Conservation (phyloP, 2,888 invertebrate species). For the Nineta flava region DNA sequence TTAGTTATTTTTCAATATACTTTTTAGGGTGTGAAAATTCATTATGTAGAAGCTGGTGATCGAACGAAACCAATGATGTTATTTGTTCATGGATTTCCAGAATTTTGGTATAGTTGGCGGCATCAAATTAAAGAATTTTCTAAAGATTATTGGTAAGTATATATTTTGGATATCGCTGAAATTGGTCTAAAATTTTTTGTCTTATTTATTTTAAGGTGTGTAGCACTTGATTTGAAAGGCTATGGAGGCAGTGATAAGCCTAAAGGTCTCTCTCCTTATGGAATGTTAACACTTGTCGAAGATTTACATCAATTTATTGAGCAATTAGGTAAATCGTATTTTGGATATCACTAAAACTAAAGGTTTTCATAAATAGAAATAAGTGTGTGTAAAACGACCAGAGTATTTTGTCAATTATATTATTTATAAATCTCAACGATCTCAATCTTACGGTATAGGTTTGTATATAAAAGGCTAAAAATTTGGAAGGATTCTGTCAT, state of each 20-base stretch:
- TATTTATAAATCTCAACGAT: too few species aligned
- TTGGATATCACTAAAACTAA: not conserved
- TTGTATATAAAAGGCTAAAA: too few species aligned
- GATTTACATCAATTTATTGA: conserved; percentile 31
- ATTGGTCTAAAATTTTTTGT: not conserved
- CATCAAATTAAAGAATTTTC: conserved; percentile 49
- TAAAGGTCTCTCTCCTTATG: conserved; percentile 24
- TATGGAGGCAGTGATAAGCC: conserved; percentile 55
- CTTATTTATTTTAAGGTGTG: conserved; percentile 30
- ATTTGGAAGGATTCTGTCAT: too few species aligned
- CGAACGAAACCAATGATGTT: conserved; percentile 46
- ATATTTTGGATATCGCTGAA: not conserved
- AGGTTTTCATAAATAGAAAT: too few species aligned
- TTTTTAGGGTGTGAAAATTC: conserved; percentile 40
- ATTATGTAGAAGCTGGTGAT: conserved; percentile 53
- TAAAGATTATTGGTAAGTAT: conserved; percentile 37
- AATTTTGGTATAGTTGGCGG: conserved; percentile 65
- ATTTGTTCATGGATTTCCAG: conserved; percentile 59
- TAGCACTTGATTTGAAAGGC: conserved; percentile 53
- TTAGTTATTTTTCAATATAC: not conserved
- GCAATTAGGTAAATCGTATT: conserved; percentile 13
- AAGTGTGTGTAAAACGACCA: too few species aligned
- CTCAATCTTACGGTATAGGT: too few species aligned
- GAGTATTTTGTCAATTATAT: too few species aligned
- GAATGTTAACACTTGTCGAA: conserved; percentile 24